Percentiles rank a stretch among this genome's conserved stretches.
These are phyloP conservation scores for Motacilla tschutschensis DNA, from an alignment of 2,113 vertebrate genomes.

Conservation along the genomic window DNA sequence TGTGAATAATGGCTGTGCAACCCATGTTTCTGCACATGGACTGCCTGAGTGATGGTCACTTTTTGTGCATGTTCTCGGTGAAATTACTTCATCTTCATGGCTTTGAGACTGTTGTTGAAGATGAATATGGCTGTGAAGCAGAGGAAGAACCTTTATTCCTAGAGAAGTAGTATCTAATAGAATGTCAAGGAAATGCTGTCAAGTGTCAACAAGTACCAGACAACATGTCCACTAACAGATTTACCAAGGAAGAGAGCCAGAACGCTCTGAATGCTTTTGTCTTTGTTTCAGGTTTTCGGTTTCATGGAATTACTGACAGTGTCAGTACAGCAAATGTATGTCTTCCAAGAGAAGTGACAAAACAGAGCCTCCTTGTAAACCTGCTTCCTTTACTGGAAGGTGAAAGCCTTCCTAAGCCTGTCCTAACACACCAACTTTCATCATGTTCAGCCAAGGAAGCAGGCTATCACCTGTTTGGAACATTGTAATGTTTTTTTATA, in stretches of 20 bases:
- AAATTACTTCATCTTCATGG: conserved; percentile 7
- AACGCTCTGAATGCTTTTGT: neutral
- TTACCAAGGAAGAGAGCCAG: neutral
- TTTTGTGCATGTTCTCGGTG: neutral
- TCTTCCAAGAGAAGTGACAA: neutral
- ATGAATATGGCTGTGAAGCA: neutral
- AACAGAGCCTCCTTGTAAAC: neutral
- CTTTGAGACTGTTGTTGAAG: neutral
- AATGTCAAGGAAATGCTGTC: conserved; percentile 56
- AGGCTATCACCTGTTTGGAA: conserved; percentile 4
- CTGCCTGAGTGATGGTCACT: neutral
- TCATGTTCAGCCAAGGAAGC: neutral
- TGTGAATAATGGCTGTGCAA: neutral
- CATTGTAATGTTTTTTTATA: neutral
- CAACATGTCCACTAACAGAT: neutral
- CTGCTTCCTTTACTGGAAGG: neutral
- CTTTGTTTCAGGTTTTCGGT: neutral
- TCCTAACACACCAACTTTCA: neutral
- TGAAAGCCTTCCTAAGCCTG: neutral
- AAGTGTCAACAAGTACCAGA: neutral
- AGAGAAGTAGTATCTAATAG: conserved; percentile 71
- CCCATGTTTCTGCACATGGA: neutral
- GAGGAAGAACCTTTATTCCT: conserved; percentile 40
- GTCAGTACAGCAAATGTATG: neutral
- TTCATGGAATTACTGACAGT: neutral